Conservation (phyloP, 2,797 vertebrate genomes). For the Darevskia mixta region DNA sequence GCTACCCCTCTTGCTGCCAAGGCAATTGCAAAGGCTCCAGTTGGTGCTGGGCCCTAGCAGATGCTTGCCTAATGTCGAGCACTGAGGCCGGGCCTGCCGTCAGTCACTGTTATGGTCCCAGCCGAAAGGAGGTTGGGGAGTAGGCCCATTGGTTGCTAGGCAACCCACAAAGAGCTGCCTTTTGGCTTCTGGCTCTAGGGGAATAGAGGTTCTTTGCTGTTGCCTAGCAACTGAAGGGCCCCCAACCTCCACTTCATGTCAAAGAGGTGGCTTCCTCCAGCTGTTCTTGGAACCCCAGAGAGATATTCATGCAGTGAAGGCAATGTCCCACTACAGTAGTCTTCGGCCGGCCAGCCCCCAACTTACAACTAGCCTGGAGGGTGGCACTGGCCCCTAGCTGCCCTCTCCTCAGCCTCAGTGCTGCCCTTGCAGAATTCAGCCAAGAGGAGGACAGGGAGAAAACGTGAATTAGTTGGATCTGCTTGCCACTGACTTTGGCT, state of each 20-base stretch:
- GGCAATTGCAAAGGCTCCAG: not conserved
- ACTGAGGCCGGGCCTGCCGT: not conserved
- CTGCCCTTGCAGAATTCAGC: too few species aligned
- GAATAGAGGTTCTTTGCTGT: not conserved
- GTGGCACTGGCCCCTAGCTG: too few species aligned
- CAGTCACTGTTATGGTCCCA: not conserved
- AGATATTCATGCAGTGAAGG: not conserved
- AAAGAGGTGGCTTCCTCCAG: too few species aligned
- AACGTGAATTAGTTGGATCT: too few species aligned
- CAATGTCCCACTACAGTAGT: too few species aligned
- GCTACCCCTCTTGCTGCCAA: not conserved
- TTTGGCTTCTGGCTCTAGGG: not conserved
- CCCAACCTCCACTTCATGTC: not conserved
- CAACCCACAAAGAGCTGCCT: not conserved
- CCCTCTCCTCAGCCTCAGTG: too few species aligned
- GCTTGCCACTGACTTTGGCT: too few species aligned
- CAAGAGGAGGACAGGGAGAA: too few species aligned
- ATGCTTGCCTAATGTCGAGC: not conserved
- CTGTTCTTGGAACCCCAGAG: not conserved
- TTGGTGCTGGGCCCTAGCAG: not conserved
- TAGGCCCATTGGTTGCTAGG: not conserved
- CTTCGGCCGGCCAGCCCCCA: too few species aligned
- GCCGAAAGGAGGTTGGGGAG: not conserved
- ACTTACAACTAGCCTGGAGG: too few species aligned
- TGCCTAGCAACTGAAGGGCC: not conserved